phyloP scores from a whole-genome alignment of 2,113 vertebrate species.

The Calypte anna region DNA sequence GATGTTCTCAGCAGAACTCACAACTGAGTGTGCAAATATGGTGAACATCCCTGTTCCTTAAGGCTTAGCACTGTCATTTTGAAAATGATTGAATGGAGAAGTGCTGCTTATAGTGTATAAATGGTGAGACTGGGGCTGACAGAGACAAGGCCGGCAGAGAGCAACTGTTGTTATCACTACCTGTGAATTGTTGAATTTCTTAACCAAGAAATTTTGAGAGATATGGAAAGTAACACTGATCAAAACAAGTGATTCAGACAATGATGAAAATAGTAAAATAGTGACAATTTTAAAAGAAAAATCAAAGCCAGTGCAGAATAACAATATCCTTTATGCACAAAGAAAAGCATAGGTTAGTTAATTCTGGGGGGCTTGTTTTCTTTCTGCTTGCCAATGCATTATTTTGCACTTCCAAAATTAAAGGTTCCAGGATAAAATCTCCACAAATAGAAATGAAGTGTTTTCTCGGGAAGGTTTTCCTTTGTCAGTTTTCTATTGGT shows the following conservation, averaged over 20 bases:
- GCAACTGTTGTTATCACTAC: background rate
- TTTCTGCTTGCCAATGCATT: background rate
- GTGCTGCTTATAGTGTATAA: background rate
- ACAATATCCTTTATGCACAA: background rate
- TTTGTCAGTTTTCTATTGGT: background rate
- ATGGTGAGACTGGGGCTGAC: background rate
- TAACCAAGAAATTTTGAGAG: constrained; percentile 19
- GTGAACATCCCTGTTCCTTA: background rate
- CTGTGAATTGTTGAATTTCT: background rate
- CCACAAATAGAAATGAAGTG: background rate
- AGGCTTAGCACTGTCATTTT: background rate
- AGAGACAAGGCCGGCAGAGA: background rate
- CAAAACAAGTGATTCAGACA: constrained; percentile 1
- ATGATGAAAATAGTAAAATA: background rate
- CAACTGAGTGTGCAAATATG: accelerated
- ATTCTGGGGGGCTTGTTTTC: background rate
- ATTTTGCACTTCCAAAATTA: background rate
- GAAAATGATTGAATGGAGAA: background rate
- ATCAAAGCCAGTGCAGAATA: background rate
- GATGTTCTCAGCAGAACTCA: background rate
- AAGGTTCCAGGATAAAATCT: background rate
- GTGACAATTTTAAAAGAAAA: constrained; percentile 4
- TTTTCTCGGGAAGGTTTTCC: background rate
- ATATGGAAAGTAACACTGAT: background rate
- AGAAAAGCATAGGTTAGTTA: background rate